A percentile compares a stretch with the other conserved stretches of the same genome.
phyloP scores from a whole-genome alignment of 2,888 invertebrate species.

The Dendrolimus houi region DNA sequence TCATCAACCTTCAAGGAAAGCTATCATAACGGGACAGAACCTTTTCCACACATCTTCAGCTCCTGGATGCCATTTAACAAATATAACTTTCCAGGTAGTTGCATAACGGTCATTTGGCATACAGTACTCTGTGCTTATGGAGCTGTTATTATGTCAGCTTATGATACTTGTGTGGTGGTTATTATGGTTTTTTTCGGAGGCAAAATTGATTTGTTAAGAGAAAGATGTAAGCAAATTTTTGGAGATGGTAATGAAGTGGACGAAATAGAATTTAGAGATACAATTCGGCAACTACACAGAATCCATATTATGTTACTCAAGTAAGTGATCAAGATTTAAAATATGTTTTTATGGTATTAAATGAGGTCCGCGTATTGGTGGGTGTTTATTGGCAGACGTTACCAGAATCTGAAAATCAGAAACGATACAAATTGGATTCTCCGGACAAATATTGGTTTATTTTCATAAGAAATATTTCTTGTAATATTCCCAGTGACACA shows the following conservation, averaged over 20 bases:
- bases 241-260: conserved; percentile 18
- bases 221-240: conserved; percentile 46
- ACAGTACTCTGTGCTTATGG: conserved; percentile 37
- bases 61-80: conserved; percentile 62
- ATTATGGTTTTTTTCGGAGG: conserved; percentile 57
- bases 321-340: conserved; percentile 29
- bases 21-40: conserved; percentile 39
- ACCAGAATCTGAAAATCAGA: no score
- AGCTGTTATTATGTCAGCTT: conserved; percentile 41
- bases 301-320: conserved; percentile 41
- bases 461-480: no score
- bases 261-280: conserved; percentile 22
- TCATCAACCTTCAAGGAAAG: conserved; percentile 37
- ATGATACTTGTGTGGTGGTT: conserved; percentile 43
- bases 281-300: conserved; percentile 36
- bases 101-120: conserved; percentile 51
- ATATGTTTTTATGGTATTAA: no score
- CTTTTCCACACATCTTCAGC: conserved; percentile 57
- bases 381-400: no score
- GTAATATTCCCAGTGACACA: no score
- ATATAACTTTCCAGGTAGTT: conserved; percentile 43
- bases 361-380: no score
- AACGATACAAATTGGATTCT: no score
- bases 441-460: no score
- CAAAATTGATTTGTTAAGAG: conserved; percentile 46